A percentile compares a stretch with the other conserved stretches of the same genome.
Conservation (phyloP, 1,140 invertebrate genomes). For the Maniola jurtina region DNA sequence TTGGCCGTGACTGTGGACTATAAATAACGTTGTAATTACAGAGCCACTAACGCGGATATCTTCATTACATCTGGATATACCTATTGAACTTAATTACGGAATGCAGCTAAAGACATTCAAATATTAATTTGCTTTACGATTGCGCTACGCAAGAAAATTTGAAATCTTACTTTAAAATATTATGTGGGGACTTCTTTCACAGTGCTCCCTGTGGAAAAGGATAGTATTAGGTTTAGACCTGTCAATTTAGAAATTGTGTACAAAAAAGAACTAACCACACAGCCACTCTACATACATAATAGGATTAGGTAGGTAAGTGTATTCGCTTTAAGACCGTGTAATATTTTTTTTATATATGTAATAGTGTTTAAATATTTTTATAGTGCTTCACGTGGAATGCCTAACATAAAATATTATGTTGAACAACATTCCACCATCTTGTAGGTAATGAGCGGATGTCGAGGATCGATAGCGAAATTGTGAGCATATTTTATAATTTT, state of each 20-base stretch:
- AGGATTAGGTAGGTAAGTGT: no score
- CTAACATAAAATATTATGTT: conserved; percentile 61
- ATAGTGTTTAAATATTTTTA: conserved; percentile 29
- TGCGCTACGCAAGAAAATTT: no score
- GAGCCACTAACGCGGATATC: conserved; percentile 57
- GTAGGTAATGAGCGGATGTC: conserved; percentile 73
- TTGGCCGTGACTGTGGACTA: conserved; percentile 28
- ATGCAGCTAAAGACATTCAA: conserved; percentile 43
- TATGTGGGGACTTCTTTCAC: no score
- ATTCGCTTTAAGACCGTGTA: conserved; percentile 34
- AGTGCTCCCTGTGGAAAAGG: no score
- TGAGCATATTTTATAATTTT: conserved; percentile 63
- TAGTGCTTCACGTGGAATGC: conserved; percentile 44
- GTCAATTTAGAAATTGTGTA: no score
- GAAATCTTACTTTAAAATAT: no score
- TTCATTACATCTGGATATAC: conserved; percentile 57
- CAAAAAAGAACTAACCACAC: no score
- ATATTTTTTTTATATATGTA: conserved; percentile 20
- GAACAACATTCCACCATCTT: conserved; percentile 70
- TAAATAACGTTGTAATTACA: conserved; percentile 67
- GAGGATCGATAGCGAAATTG: conserved; percentile 70
- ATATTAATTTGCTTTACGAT: conserved; percentile 29
- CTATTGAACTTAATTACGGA: conserved; percentile 51
- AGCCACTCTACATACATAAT: no score
- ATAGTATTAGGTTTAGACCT: no score